Evolutionary conservation across 2,888 invertebrate genomes (phyloP).

Genomic region (Drosophila rellima): DNA sequence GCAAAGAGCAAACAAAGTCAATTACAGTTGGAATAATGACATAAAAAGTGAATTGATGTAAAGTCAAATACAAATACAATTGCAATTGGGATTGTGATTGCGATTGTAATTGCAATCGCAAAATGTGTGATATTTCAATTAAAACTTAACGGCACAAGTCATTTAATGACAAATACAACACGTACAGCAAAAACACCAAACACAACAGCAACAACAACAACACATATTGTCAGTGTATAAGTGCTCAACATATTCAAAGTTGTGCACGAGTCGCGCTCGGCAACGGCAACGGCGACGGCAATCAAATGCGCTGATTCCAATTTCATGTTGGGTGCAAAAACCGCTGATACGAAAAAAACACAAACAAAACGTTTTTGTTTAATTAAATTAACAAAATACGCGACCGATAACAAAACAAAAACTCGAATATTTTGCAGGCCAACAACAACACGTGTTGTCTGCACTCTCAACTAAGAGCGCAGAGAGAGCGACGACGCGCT

Average conservation of each 20-base stretch:
- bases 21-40: slow-evolving; percentile 34
- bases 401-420: slow-evolving; percentile 58
- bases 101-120: slow-evolving; percentile 45
- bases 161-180: slow-evolving; percentile 68
- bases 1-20: slow-evolving; percentile 11
- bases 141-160: slow-evolving; percentile 71
- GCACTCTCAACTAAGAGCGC: slow-evolving; percentile 46
- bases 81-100: slow-evolving; percentile 41
- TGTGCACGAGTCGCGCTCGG: slow-evolving; percentile 48
- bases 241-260: slow-evolving; percentile 75
- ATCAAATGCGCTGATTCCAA: slow-evolving; percentile 71
- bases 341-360: slow-evolving; percentile 61
- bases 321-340: slow-evolving; percentile 60
- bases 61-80: slow-evolving; percentile 16
- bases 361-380: slow-evolving; percentile 79
- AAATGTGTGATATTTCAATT: slow-evolving; percentile 80
- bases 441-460: slow-evolving; percentile 62
- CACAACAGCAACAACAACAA: slow-evolving; percentile 32
- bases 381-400: slow-evolving; percentile 79
- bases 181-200: slow-evolving; percentile 38
- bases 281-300: slow-evolving; percentile 44
- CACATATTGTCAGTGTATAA: slow-evolving; percentile 22
- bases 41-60: slow-evolving; percentile 11
- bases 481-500: slow-evolving; percentile 20
- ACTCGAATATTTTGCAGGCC: slow-evolving; percentile 54